Base-by-base conservation (phyloP, 2,888 invertebrate species). In the Erpobdella octoculata region DNA sequence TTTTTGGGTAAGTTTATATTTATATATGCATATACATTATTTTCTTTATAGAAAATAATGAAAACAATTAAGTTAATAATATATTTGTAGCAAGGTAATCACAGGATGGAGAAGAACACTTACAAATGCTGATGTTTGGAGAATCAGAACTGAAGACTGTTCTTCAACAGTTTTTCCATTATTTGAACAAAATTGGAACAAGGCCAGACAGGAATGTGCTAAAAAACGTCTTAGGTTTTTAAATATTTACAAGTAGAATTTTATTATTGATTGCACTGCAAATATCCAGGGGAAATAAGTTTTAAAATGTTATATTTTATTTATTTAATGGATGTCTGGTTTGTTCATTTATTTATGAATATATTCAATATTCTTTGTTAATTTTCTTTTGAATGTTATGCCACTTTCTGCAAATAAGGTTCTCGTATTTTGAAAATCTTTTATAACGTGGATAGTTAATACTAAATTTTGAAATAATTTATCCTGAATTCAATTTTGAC, bases 71-170 rank as follows among this genome's bases (percentile, higher is more conserved):
- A 25, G 53, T 53, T 53, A 53, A 6, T 53, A 28, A 36, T 31
- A 25, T 46, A 12, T 28, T 36, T 71, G 9, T 69, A 77, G 77
- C 3, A 71, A 71, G 70, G 72, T 77, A 21, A 38, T 74, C 35
- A 62, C 33, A 28, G 77, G 77, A 0, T 77, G 74, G 72, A 53
- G 70, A 28, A 72, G 70, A 28, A 38, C 74, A 0, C 64, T 77
- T 12, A 66, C 48, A 18, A 73, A 71, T 35, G 62, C 59, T 6
- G 77, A 77, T 53, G 68, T 77, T 18, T 76, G 73, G 74, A 71
- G 73, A 35, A 67, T 77, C 25, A 28, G 73, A 18, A 41, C 31
- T 12, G 73, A 72, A 36, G 76, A 77, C 70, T 70, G 71, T 18
- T 62, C 72, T 25, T 53, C 53, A 9, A 37, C 31, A 0, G 72